Evolutionary conservation across 2,797 vertebrate species (phyloP).

Genomic region (Danio choprae): DNA sequence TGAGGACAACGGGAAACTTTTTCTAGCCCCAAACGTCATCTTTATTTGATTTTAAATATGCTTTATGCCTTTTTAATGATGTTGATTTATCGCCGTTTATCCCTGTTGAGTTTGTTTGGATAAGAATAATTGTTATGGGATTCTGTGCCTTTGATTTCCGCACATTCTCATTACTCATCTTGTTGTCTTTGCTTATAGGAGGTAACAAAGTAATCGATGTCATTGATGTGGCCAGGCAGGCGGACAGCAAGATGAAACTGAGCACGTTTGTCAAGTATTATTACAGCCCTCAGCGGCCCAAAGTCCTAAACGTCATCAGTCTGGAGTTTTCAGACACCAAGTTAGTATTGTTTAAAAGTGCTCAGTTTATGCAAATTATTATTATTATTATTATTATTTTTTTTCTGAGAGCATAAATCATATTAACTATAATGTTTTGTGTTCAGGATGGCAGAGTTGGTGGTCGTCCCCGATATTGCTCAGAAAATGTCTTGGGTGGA

Average conservation of each 20-base stretch:
- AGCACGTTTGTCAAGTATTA: conserved; percentile 96
- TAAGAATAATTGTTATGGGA: not conserved
- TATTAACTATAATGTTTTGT: not conserved
- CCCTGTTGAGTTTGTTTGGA: conserved; percentile 7
- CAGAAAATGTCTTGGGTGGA: conserved; percentile 99
- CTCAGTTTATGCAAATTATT: too few species aligned
- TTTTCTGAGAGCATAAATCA: not conserved
- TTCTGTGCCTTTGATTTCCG: not conserved
- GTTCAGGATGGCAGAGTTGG: conserved; percentile 93
- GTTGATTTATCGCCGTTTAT: conserved; percentile 9
- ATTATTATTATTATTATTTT: too few species aligned
- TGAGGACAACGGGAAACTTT: conserved; percentile 1
- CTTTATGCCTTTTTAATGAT: conserved; percentile 22
- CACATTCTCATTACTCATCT: not conserved
- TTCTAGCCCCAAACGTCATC: not conserved
- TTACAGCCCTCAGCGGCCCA: conserved; percentile 87
- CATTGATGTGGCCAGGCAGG: conserved; percentile 98
- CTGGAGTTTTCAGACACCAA: conserved; percentile 98
- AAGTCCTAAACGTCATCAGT: conserved; percentile 99
- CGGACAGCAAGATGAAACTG: conserved; percentile 99
- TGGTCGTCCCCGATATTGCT: conserved; percentile 95
- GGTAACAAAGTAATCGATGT: conserved; percentile 97
- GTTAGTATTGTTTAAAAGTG: conserved; percentile 76
- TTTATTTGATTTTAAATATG: not conserved
- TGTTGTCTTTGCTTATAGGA: conserved; percentile 75